Conservation (phyloP, 2,113 vertebrate species). For the Python bivittatus region DNA sequence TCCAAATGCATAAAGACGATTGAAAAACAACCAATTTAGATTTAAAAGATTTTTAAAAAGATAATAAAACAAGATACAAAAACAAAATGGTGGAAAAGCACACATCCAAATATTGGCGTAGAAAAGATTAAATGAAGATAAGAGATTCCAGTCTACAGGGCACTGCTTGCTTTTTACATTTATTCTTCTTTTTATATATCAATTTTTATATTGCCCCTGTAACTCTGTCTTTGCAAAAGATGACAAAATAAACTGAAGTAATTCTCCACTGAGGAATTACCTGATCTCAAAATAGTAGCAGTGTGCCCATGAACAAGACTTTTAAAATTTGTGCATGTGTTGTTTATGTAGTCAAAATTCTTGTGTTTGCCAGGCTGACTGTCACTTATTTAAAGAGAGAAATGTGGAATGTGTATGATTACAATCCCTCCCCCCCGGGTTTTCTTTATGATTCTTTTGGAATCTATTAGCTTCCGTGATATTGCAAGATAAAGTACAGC, state of each 20-base stretch:
- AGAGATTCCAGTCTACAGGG: neutral
- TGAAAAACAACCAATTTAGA: neutral
- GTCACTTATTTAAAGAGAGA: neutral
- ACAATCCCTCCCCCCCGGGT: neutral
- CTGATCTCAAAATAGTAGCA: neutral
- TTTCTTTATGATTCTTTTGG: conserved; percentile 10
- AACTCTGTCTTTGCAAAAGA: neutral
- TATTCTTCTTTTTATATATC: neutral
- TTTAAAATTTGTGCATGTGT: conserved; percentile 19
- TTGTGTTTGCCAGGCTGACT: neutral
- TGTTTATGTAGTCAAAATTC: conserved; percentile 11
- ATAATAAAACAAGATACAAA: neutral
- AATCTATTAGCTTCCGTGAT: neutral
- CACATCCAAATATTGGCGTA: neutral
- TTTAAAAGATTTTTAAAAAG: neutral
- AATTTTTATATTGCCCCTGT: neutral
- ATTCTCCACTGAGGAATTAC: conserved; percentile 15
- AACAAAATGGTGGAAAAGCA: neutral
- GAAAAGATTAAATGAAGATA: neutral
- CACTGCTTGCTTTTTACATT: neutral
- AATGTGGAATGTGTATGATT: neutral
- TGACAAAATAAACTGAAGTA: conserved; percentile 7
- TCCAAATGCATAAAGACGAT: neutral
- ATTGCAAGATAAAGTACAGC: neutral
- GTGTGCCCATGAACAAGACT: neutral